Evolutionary conservation across 2,113 vertebrate genomes (phyloP).

Genomic region (Hyperoodon ampullatus): DNA sequence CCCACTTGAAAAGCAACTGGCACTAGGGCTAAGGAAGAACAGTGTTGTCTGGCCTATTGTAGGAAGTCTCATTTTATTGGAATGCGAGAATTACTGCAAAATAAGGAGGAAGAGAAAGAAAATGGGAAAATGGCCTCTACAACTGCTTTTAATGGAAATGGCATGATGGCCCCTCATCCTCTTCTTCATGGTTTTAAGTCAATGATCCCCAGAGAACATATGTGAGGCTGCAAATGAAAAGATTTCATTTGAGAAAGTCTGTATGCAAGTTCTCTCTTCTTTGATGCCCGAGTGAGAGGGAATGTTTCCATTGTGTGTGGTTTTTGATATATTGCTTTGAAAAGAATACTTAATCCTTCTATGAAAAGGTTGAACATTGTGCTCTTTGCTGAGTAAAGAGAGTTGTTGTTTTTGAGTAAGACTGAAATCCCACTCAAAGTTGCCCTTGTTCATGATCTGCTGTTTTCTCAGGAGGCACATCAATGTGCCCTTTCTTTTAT

Average conservation of each 20-base stretch:
- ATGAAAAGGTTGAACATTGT: constrained; percentile 82
- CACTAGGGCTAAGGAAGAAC: constrained; percentile 56
- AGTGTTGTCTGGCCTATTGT: constrained; percentile 65
- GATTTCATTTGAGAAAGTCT: constrained; percentile 81
- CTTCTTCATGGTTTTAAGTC: constrained; percentile 83
- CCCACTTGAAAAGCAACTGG: constrained; percentile 77
- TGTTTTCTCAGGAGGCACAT: constrained; percentile 70
- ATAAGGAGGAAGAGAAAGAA: constrained; percentile 56
- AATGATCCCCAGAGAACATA: constrained; percentile 80
- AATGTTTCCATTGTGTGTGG: constrained; percentile 85
- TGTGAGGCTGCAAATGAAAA: constrained; percentile 84
- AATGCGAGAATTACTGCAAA: constrained; percentile 83
- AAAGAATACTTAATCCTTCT: constrained; percentile 82
- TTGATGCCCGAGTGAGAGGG: constrained; percentile 81
- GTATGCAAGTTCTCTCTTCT: constrained; percentile 79
- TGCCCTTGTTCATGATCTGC: constrained; percentile 71
- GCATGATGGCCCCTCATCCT: constrained; percentile 79
- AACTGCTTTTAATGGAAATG: constrained; percentile 86
- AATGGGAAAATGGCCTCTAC: constrained; percentile 77
- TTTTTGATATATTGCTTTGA: constrained; percentile 86
- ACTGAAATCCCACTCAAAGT: constrained; percentile 80
- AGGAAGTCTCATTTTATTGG: constrained; percentile 75
- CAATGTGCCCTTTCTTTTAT: neutral
- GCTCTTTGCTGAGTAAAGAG: constrained; percentile 76
- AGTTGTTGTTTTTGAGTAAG: constrained; percentile 80